These are phyloP conservation scores for Elmis aenea DNA, from an alignment of 2,888 invertebrate genomes.

Conservation along the genomic window DNA sequence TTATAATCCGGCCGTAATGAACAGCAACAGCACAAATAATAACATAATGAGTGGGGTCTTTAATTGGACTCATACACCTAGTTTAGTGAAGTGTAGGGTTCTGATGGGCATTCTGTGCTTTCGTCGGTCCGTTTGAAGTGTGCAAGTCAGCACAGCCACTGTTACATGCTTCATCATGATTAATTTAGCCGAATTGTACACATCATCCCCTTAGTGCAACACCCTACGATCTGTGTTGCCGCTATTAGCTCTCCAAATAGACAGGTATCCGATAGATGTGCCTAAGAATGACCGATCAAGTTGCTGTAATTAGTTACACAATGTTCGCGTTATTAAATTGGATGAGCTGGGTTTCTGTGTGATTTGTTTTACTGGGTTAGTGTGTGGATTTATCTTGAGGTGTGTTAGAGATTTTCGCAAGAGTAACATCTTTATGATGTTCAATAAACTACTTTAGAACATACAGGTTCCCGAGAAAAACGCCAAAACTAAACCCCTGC, in stretches of 20 bases:
- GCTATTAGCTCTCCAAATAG: constrained; percentile 20
- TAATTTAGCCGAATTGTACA: constrained; percentile 34
- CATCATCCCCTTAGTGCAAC: constrained; percentile 24
- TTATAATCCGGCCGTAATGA: too few species aligned
- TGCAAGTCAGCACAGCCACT: constrained; percentile 28
- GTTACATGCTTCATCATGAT: constrained; percentile 40
- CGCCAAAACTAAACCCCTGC: too few species aligned
- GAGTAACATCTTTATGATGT: too few species aligned
- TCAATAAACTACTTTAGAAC: too few species aligned
- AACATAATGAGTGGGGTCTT: constrained; percentile 26
- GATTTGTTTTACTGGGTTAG: too few species aligned
- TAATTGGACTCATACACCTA: constrained; percentile 32
- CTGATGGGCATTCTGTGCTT: constrained; percentile 18
- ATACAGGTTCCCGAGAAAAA: too few species aligned
- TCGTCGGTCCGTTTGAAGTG: constrained; percentile 30
- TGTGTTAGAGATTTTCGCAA: too few species aligned
- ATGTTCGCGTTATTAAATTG: background rate
- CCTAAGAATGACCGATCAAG: background rate
- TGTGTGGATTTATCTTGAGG: too few species aligned
- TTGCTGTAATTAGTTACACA: background rate
- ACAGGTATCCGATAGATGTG: constrained; percentile 17
- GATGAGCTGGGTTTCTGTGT: too few species aligned
- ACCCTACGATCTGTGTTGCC: constrained; percentile 12
- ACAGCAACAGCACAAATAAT: constrained; percentile 25
- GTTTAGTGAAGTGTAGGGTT: constrained; percentile 27